phyloP scores from a whole-genome alignment of 1,140 invertebrate genomes.

The Drosophila sulfurigaster region DNA sequence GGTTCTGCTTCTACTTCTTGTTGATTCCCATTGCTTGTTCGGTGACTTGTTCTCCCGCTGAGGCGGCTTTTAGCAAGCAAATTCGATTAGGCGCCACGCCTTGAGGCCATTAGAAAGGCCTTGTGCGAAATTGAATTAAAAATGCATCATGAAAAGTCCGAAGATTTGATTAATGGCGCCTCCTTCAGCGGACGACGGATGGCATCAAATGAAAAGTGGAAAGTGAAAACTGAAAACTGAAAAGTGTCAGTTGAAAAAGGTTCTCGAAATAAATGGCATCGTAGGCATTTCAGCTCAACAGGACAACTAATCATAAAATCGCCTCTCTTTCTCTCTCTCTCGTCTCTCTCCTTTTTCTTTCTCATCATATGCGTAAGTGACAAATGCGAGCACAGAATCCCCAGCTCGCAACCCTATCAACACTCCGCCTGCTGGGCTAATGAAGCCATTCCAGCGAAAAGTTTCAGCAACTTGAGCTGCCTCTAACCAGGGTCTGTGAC shows the following conservation, averaged over 20 bases:
- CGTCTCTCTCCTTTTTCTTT: constrained; percentile 1
- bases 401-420: background rate
- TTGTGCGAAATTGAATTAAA: constrained; percentile 77
- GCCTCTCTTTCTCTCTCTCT: background rate
- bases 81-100: constrained; percentile 77
- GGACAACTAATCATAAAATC: constrained; percentile 70
- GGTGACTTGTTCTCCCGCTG: background rate
- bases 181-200: constrained; percentile 25
- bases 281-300: constrained; percentile 42
- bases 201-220: constrained; percentile 33
- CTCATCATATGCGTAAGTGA: constrained; percentile 8
- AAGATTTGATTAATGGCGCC: constrained; percentile 76
- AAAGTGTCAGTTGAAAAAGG: constrained; percentile 57
- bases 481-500: background rate
- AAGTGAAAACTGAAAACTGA: constrained; percentile 32
- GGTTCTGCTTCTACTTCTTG: constrained; percentile 22
- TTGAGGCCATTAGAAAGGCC: constrained; percentile 47
- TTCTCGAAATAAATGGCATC: constrained; percentile 66
- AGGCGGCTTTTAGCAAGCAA: constrained; percentile 34
- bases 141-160: constrained; percentile 76
- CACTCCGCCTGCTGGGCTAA: constrained; percentile 40
- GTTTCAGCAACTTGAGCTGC: constrained; percentile 27
- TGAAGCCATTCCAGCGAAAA: constrained; percentile 65
- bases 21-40: background rate
- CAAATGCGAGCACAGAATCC: constrained; percentile 7